Conservation (phyloP, 37 sponge, comb jelly and placozoan species). For the Bolinopsis microptera region DNA sequence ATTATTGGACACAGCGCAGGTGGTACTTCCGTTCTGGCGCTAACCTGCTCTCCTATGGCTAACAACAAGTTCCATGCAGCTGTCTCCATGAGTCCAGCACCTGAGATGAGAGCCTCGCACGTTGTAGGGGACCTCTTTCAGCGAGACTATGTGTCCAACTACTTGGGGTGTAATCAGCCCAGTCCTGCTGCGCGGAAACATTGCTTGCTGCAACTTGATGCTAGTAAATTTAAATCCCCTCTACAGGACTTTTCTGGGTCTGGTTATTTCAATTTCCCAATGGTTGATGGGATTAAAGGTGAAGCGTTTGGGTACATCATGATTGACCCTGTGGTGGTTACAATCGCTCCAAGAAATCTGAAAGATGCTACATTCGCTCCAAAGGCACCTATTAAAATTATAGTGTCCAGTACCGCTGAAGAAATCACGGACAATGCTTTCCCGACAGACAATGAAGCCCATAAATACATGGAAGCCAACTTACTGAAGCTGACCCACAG, state of each 20-base stretch:
- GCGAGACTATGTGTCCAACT: not conserved
- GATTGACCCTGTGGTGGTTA: not conserved
- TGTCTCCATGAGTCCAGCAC: constrained; percentile 25
- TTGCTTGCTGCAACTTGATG: not conserved
- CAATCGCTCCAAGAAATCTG: not conserved
- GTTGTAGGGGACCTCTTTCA: not conserved
- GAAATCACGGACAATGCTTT: too few relatives aligned
- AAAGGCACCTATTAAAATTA: not conserved
- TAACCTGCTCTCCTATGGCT: constrained; percentile 41
- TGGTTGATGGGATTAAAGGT: not conserved
- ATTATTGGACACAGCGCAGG: constrained; percentile 44
- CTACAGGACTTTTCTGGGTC: not conserved
- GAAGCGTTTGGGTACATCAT: not conserved
- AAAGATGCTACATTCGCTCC: not conserved
- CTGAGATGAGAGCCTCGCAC: not conserved
- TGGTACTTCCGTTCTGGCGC: constrained; percentile 26
- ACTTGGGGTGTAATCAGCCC: not conserved
- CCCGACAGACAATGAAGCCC: too few relatives aligned
- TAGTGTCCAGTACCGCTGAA: not conserved
- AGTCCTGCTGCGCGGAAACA: not conserved
- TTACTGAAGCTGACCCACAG: not conserved
- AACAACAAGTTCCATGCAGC: constrained; percentile 55
- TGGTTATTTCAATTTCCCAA: constrained; percentile 26
- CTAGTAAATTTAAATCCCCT: not conserved
- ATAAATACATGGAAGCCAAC: too few relatives aligned